These are phyloP conservation scores for Thalassarche chlororhynchos DNA, from an alignment of 2,113 vertebrate genomes.

Conservation along the genomic window DNA sequence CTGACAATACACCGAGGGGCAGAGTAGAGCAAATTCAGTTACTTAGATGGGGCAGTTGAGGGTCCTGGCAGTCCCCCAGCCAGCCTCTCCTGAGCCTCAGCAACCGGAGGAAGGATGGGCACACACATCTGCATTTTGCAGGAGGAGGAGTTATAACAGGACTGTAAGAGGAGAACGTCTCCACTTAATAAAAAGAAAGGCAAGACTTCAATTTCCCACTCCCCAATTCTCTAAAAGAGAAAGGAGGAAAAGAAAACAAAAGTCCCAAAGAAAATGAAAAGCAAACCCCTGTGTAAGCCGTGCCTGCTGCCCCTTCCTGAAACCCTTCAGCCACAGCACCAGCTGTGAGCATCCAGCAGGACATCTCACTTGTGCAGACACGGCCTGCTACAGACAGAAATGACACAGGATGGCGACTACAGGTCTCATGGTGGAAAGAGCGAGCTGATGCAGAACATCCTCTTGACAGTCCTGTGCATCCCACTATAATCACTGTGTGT, in stretches of 20 bases:
- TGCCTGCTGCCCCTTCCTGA: not conserved
- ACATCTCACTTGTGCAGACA: not conserved
- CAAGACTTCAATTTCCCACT: not conserved
- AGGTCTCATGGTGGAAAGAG: not conserved
- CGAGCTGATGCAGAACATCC: not conserved
- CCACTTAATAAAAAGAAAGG: not conserved
- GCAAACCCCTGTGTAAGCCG: fast-evolving
- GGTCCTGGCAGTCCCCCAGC: not conserved
- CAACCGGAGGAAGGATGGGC: not conserved
- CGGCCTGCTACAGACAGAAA: not conserved
- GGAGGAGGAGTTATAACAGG: not conserved
- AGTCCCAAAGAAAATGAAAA: not conserved
- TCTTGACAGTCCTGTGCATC: not conserved
- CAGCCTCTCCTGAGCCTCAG: not conserved
- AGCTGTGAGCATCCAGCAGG: too few species aligned
- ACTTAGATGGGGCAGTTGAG: not conserved
- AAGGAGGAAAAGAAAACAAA: not conserved
- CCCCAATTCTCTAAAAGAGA: not conserved
- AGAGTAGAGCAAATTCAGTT: not conserved
- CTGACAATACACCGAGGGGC: not conserved
- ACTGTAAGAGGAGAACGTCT: not conserved
- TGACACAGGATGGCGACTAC: not conserved
- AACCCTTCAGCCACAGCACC: not conserved
- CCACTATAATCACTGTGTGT: fast-evolving
- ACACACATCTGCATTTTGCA: not conserved